Base-by-base conservation (phyloP, 2,888 invertebrate species). In the Diplazon laetatorius region DNA sequence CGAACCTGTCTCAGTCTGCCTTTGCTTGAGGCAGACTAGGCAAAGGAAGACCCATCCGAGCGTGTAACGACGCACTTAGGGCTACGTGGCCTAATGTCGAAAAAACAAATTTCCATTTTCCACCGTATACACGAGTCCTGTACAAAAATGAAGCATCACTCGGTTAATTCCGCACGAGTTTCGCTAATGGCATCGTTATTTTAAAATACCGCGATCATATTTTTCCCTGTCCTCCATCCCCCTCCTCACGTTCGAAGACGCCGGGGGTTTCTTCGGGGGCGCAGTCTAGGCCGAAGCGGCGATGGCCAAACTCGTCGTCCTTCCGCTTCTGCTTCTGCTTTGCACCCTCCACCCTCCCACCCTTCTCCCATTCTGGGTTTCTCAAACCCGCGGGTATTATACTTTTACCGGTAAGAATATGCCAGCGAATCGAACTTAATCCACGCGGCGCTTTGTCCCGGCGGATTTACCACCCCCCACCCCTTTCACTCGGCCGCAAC, bases 171-270 rank as follows among this genome's bases (percentile, higher is more conserved):
- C 85, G 86, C 86, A 85, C 83, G 85, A 86, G 84, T 86, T 86
- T 85, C 85, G 85, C 87, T 90, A 89, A 90, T 90, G 89, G 89
- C 87, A 85, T 89, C 89, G 88, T 90, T 90, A 90, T 88, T 90
- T 87, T 88, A 88, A 89, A 89, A 89, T 87, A 88, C 88, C 87
- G 86, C 87, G 88, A 87, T 88, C 88, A 83, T 88, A 88, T 89
- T 89, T 89, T 87, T 80, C 78, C 82, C 76, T 73, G 63, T 62
- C 48, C 57, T 30, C 4, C 4, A 6, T 30, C 6, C 30, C n/a
- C n/a, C n/a, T n/a, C n/a, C n/a, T n/a, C n/a, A n/a, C 75, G 78
- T 79, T 79, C 65, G 50, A 78, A 72, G 69, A 72, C 73, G 76
- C 74, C 60, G 62, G n/a, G n/a, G n/a, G n/a, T 46, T 68, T 48